Conservation (phyloP, 2,113 vertebrate genomes). For the Gila orcuttii region DNA sequence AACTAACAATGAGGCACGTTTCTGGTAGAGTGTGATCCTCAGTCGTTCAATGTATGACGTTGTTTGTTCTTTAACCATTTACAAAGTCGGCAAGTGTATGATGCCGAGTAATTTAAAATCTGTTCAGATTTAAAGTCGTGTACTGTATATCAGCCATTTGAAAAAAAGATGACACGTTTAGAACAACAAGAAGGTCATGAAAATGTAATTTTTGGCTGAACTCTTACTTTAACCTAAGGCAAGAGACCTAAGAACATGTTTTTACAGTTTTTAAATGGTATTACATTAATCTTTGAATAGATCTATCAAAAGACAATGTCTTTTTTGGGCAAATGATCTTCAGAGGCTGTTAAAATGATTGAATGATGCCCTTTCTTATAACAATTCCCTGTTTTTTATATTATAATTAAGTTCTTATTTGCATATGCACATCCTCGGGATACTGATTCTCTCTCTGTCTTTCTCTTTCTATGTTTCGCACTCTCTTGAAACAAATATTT, state of each 20-base stretch:
- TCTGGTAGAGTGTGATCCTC: not conserved
- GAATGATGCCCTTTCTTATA: not conserved
- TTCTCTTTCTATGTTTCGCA: not conserved
- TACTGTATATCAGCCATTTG: not conserved
- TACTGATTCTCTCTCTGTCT: not conserved
- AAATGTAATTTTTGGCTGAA: not conserved
- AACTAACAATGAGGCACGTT: not conserved
- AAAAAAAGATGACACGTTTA: not conserved
- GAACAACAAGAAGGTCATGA: not conserved
- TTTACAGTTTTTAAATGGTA: not conserved
- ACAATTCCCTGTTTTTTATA: constrained; percentile 12
- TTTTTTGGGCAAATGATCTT: not conserved
- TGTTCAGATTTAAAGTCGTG: not conserved
- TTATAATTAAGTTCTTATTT: not conserved
- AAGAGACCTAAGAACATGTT: not conserved
- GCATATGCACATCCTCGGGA: not conserved
- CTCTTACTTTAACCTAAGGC: not conserved
- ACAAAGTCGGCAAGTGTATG: not conserved
- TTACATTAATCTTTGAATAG: not conserved
- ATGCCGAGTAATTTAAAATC: not conserved
- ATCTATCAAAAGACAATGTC: not conserved
- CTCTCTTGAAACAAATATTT: not conserved
- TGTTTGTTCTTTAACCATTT: too few species aligned
- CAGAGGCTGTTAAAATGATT: not conserved
- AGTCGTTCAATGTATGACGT: not conserved